These are phyloP conservation scores for Erinaceus europaeus DNA, from an alignment of 2,113 vertebrate species.

Conservation along the genomic window DNA sequence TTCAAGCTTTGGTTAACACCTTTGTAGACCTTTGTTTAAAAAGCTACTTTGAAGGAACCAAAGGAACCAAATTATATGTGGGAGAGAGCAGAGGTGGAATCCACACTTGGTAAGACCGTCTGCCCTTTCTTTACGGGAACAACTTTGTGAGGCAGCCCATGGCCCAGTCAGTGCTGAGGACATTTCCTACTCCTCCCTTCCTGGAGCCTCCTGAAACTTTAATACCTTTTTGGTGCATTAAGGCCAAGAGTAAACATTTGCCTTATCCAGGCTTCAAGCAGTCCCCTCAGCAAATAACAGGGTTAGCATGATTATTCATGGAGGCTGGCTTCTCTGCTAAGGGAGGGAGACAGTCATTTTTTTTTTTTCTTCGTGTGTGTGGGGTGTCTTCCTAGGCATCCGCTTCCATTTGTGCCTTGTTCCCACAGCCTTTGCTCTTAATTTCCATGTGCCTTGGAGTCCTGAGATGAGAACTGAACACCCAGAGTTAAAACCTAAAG, in stretches of 20 bases:
- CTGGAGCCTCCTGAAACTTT: slow-evolving; percentile 52
- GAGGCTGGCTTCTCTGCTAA: background rate
- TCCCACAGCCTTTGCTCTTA: background rate
- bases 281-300: slow-evolving; percentile 35
- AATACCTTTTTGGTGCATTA: slow-evolving; percentile 47
- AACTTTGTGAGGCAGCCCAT: background rate
- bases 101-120: background rate
- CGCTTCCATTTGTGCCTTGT: background rate
- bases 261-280: slow-evolving; percentile 14
- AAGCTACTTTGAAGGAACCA: background rate
- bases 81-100: slow-evolving; percentile 7
- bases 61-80: background rate
- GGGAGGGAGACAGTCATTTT: background rate
- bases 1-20: background rate
- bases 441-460: background rate
- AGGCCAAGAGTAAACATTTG: slow-evolving; percentile 54
- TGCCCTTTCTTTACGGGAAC: background rate
- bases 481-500: background rate
- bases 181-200: slow-evolving; percentile 35
- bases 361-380: fast-evolving
- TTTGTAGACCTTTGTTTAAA: background rate
- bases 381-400: background rate
- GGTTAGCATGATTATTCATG: slow-evolving; percentile 22
- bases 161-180: background rate
- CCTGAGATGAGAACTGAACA: background rate